These are phyloP conservation scores for Pempheris klunzingeri DNA, from an alignment of 2,797 vertebrate genomes.

Conservation along the genomic window DNA sequence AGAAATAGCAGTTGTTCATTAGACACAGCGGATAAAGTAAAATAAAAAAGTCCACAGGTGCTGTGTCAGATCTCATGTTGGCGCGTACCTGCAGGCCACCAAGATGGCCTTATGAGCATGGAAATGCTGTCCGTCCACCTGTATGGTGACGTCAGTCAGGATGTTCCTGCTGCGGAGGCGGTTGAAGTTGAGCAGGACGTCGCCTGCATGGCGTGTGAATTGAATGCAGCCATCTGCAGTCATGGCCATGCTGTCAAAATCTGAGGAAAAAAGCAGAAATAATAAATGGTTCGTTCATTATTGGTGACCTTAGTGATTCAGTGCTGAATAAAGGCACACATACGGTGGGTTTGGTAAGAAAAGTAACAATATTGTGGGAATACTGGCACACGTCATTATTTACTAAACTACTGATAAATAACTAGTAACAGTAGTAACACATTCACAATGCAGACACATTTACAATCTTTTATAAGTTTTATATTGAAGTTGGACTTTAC, in stretches of 20 bases:
- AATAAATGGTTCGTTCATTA: not conserved
- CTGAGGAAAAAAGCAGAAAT: conserved; percentile 23
- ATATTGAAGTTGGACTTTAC: not conserved
- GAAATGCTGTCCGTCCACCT: conserved; percentile 92
- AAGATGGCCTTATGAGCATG: conserved; percentile 95
- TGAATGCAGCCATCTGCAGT: conserved; percentile 95
- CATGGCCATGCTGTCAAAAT: conserved; percentile 89
- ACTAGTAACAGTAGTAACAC: too few relatives aligned
- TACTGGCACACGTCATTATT: not conserved
- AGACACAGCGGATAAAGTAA: not conserved
- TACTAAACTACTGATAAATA: too few relatives aligned
- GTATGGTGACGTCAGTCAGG: conserved; percentile 93
- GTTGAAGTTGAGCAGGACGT: conserved; percentile 96
- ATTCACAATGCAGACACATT: not conserved
- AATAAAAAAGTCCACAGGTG: not conserved
- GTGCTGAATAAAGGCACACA: not conserved
- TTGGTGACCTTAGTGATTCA: not conserved
- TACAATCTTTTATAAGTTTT: not conserved
- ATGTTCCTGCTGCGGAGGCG: conserved; percentile 94
- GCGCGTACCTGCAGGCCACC: conserved; percentile 96
- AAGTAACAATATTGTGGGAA: not conserved
- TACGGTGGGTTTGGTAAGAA: not conserved
- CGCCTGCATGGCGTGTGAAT: conserved; percentile 95
- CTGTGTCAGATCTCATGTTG: not conserved
- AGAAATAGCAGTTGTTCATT: conserved; percentile 1